Evolutionary conservation across 2,888 invertebrate genomes (phyloP), one percentile per base, ranked within the genome.

Genomic region (Caenorhabditis sp.): DNA sequence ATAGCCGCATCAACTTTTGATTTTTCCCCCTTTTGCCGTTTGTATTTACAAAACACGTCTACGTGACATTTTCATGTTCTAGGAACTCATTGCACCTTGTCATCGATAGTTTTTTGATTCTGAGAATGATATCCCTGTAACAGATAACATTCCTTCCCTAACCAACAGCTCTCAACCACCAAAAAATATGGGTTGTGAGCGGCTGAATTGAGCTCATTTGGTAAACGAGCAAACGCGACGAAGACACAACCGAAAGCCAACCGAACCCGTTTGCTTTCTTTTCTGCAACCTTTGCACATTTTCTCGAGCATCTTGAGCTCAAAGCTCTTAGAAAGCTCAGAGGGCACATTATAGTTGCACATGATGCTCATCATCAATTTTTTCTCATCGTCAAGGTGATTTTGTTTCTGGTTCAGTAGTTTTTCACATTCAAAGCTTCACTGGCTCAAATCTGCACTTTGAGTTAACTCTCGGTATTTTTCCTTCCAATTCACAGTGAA

Each of bases 151-250:
- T 47, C 47, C 20, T 9, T 32, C 9, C 15, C 47, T 40, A 47
- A 47, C 47, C 47, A 28, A 28, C 26, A 26, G n/a, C 55, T 18
- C 32, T n/a, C n/a, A n/a, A 32, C 55, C 32, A 56, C 28, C n/a
- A n/a, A 32, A 56, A 56, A 35, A 56, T 51, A 24, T 51, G 35
- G 53, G 68, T 32, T 40, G 47, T 26, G 44, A 58, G 50, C 47
- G 28, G 51, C 67, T 76, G 67, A 76, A 76, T 76, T 60, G 76
- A 76, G 76, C 76, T 76, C 61, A 76, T 76, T 76, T 67, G 26
- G 51, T 40, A 67, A 61, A 76, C 60, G 76, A 76, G 76, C 76
- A 32, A 65, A 37, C 65, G 64, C 40, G 53, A 50, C 47, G 47
- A 26, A 24, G 47, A 28, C 20, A 22, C 47, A 24, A 58, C 65